phyloP scores from a whole-genome alignment of 2,113 vertebrate species.

The Melanerpes formicivorus region DNA sequence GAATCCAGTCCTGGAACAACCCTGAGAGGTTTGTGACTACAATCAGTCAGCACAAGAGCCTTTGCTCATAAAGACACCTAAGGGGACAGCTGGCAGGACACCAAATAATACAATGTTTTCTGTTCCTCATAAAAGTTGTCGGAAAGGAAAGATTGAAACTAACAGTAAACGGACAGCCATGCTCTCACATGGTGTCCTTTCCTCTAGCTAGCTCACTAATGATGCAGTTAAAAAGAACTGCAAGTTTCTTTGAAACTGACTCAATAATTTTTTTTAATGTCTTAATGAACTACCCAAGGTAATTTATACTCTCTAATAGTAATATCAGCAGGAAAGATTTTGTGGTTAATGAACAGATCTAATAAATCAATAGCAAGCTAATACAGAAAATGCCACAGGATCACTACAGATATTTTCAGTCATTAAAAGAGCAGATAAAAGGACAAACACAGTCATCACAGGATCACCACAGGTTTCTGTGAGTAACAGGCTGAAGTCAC shows the following conservation, averaged over 20 bases:
- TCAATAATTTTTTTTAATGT: background rate
- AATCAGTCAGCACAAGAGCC: background rate
- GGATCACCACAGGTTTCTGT: background rate
- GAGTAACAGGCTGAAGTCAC: background rate
- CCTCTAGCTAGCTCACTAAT: background rate
- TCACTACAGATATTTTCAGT: background rate
- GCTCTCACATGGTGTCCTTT: fast-evolving
- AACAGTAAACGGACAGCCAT: background rate
- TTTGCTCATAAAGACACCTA: background rate
- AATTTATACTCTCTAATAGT: background rate
- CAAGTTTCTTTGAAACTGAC: background rate
- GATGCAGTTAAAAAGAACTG: background rate
- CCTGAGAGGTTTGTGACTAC: background rate
- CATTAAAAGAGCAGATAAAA: background rate
- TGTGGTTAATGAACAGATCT: background rate
- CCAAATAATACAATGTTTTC: background rate
- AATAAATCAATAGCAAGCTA: background rate
- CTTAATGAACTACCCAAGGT: background rate
- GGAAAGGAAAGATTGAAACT: background rate
- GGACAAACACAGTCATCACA: background rate
- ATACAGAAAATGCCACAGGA: background rate
- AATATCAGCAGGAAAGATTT: background rate
- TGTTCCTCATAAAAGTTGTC: background rate
- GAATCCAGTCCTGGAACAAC: background rate
- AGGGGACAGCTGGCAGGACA: background rate